Evolutionary conservation across 30 jellyfish, hydroid and myxozoan species (phyloP).

Genomic region (Pelagia noctiluca): DNA sequence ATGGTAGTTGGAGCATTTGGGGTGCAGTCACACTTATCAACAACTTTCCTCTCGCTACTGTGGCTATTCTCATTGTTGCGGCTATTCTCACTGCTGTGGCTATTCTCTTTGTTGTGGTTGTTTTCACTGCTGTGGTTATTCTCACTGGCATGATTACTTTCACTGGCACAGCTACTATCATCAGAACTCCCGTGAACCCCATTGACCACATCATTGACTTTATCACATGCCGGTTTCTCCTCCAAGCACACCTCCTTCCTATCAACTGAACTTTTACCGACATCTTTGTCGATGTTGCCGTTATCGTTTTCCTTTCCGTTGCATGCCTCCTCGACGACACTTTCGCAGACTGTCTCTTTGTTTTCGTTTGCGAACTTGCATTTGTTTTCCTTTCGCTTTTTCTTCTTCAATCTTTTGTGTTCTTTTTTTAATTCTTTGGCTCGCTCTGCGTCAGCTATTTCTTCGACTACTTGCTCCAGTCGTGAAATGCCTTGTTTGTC

Average conservation of each 20-base stretch:
- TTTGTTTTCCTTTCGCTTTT: conserved; percentile 87
- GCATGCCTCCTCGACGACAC: conserved; percentile 38
- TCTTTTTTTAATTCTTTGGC: conserved; percentile 88
- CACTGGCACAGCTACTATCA: conserved; percentile 1
- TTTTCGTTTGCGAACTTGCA: conserved; percentile 81
- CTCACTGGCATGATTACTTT: neutral
- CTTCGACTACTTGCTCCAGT: conserved; percentile 94
- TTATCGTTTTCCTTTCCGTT: conserved; percentile 54
- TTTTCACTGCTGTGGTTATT: neutral
- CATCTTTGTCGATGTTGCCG: conserved; percentile 30
- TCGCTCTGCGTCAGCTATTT: conserved; percentile 96
- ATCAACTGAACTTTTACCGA: conserved; percentile 22
- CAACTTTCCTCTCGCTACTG: neutral
- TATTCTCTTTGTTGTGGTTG: neutral
- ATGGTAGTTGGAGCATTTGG: no score
- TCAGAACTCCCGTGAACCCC: neutral
- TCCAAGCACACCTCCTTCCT: conserved; percentile 37
- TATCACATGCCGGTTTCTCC: conserved; percentile 32
- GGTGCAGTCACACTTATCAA: no score
- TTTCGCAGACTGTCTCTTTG: conserved; percentile 50
- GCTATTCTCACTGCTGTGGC: neutral
- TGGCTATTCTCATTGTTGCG: neutral
- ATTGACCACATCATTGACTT: neutral
- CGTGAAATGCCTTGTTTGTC: conserved; percentile 93
- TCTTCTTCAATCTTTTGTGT: conserved; percentile 86